Conservation (phyloP, 2,888 invertebrate species). For the Drosophila aldrichi region DNA sequence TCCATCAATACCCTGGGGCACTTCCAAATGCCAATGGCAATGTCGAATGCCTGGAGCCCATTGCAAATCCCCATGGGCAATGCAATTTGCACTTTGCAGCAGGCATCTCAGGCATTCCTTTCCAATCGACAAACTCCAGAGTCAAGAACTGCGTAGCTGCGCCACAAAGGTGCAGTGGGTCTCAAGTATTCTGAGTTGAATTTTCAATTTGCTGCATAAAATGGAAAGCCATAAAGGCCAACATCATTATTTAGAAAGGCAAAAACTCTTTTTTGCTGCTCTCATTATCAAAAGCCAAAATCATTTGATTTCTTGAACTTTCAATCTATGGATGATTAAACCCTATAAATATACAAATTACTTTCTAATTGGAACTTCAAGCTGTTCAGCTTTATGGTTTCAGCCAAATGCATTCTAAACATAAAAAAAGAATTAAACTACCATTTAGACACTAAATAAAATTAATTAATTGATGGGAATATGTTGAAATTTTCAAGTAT, state of each 20-base stretch:
- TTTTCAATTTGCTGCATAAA: constrained; percentile 26
- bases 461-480: no score
- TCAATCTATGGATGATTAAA: not conserved
- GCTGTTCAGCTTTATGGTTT: not conserved
- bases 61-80: constrained; percentile 41
- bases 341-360: not conserved
- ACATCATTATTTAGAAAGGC: constrained; percentile 20
- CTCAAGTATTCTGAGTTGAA: constrained; percentile 2
- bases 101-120: constrained; percentile 58
- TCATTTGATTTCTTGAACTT: not conserved
- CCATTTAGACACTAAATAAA: no score
- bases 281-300: not conserved
- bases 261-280: not conserved
- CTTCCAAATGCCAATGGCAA: constrained; percentile 30
- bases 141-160: constrained; percentile 5
- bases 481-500: no score
- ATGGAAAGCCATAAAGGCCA: constrained; percentile 9
- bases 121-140: constrained; percentile 37
- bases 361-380: not conserved
- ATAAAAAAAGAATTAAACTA: no score
- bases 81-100: constrained; percentile 57
- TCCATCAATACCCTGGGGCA: constrained; percentile 54
- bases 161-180: constrained; percentile 9
- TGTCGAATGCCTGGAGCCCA: not conserved
- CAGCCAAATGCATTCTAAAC: no score